These are phyloP conservation scores for Dryoscopus gambensis DNA, from an alignment of 2,113 vertebrate species.

Conservation along the genomic window DNA sequence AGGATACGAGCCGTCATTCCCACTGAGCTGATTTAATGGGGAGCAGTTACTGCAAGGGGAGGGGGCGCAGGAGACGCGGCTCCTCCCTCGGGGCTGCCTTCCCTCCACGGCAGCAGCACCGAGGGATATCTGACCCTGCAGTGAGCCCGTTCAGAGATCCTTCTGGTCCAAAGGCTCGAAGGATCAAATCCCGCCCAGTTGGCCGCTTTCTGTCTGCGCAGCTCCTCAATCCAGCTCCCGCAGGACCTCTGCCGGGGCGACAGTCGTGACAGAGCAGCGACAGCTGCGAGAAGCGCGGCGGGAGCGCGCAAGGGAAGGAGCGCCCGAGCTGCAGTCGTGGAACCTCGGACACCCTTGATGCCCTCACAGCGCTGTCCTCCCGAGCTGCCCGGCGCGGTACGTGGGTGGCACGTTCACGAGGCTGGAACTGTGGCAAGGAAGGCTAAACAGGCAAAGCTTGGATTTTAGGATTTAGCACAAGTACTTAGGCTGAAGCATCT, in stretches of 20 bases:
- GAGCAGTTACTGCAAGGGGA: neutral
- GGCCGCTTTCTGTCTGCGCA: fast-evolving
- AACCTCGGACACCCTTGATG: neutral
- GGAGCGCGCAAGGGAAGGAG: neutral
- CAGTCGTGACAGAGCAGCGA: neutral
- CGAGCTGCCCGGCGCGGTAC: neutral
- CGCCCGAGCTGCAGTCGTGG: neutral
- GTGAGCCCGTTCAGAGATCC: neutral
- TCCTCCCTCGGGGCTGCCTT: no score
- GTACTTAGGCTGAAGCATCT: neutral
- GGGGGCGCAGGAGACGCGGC: fast-evolving
- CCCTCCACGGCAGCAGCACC: neutral
- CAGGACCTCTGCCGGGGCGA: neutral
- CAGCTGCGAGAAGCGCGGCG: fast-evolving
- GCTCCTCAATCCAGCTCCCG: neutral
- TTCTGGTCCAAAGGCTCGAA: fast-evolving
- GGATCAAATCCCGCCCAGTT: neutral
- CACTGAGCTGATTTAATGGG: neutral
- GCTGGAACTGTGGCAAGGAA: neutral
- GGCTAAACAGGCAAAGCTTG: neutral
- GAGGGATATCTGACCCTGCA: neutral
- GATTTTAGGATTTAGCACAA: conserved; percentile 16
- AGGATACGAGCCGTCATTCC: neutral
- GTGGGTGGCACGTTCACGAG: fast-evolving
- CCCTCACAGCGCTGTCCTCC: neutral